A percentile compares a stretch with the other conserved stretches of the same genome.
Conservation (phyloP, 2,113 vertebrate genomes). For the Mandrillus leucophaeus region DNA sequence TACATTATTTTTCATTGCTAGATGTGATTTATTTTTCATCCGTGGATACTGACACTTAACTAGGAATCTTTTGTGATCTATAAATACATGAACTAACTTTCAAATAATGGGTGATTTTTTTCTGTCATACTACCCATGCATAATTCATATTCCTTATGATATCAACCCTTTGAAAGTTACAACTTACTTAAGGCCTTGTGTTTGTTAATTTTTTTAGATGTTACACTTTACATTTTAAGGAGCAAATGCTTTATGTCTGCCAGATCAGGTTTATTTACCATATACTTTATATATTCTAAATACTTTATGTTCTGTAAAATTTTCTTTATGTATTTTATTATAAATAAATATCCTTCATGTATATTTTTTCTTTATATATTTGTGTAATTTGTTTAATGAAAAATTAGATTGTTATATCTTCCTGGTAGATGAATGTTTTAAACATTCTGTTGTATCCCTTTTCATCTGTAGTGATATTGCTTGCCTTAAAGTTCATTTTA, state of each 20-base stretch:
- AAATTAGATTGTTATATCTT: background rate
- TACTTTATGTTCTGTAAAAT: background rate
- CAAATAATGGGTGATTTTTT: background rate
- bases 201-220: background rate
- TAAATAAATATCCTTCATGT: background rate
- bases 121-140: background rate
- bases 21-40: background rate
- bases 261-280: background rate
- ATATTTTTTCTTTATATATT: background rate
- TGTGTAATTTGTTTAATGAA: background rate
- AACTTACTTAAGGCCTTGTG: background rate
- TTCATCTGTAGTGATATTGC: background rate
- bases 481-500: background rate
- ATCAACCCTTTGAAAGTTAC: background rate
- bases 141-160: background rate
- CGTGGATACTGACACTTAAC: background rate
- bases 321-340: background rate
- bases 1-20: background rate
- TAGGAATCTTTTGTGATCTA: background rate
- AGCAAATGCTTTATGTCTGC: background rate
- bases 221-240: background rate
- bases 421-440: background rate
- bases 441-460: background rate
- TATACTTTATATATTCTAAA: background rate
- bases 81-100: background rate